Evolutionary conservation across 2,888 invertebrate genomes (phyloP).

Genomic region (Eumerus sabulonum): DNA sequence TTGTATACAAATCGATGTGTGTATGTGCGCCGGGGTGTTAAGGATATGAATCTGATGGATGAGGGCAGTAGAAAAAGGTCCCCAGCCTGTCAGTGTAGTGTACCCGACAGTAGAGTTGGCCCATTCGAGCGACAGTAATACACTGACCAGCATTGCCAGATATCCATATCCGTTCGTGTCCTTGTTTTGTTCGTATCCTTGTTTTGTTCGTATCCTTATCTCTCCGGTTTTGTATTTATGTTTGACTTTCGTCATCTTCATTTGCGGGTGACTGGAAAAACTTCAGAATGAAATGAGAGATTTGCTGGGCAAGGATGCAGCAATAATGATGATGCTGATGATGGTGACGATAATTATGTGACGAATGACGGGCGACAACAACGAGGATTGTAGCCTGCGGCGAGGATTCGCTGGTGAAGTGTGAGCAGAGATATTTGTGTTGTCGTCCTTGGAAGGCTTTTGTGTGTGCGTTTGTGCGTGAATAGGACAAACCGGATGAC

Average conservation of each 20-base stretch:
- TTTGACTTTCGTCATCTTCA: slow-evolving; percentile 52
- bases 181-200: slow-evolving; percentile 47
- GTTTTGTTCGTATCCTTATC: slow-evolving; percentile 1
- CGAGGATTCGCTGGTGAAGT: slow-evolving; percentile 44
- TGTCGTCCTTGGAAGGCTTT: slow-evolving; percentile 52
- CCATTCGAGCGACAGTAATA: slow-evolving; percentile 17
- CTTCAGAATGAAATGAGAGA: slow-evolving; percentile 14
- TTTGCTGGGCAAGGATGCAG: slow-evolving; percentile 41
- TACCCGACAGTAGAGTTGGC: background rate
- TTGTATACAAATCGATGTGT: background rate
- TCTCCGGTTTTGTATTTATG: slow-evolving; percentile 12
- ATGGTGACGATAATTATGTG: too few species aligned
- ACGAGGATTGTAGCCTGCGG: slow-evolving; percentile 35
- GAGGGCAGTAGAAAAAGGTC: slow-evolving; percentile 33
- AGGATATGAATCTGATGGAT: slow-evolving; percentile 43
- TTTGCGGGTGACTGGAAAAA: slow-evolving; percentile 33
- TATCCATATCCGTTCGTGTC: slow-evolving; percentile 7
- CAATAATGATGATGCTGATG: background rate
- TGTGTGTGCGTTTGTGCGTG: slow-evolving; percentile 3
- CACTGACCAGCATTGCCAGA: slow-evolving; percentile 21
- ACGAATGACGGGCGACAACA: too few species aligned
- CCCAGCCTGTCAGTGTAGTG: slow-evolving; percentile 6
- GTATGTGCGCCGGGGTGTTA: slow-evolving; percentile 16
- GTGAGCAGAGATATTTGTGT: slow-evolving; percentile 56
- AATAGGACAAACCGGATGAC: background rate